phyloP scores from a whole-genome alignment of 2,797 vertebrate genomes.

The Leontopithecus rosalia region DNA sequence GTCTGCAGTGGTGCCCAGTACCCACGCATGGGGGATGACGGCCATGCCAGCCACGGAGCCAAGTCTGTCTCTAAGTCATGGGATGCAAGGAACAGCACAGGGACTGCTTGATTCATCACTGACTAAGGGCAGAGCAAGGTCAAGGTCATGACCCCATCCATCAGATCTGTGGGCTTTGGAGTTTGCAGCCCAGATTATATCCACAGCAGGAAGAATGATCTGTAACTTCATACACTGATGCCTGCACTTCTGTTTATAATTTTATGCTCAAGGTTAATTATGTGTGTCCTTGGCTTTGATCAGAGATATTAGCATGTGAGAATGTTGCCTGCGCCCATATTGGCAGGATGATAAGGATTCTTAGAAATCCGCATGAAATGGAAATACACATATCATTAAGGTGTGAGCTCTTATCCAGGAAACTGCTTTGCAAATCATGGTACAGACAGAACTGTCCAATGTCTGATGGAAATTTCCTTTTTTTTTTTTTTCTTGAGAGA shows the following conservation, averaged over 20 bases:
- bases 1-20: accelerated
- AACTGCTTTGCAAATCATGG: neutral
- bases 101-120: neutral
- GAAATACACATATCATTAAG: neutral
- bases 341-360: neutral
- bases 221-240: neutral
- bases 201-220: neutral
- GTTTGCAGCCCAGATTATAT: neutral
- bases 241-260: slow-evolving; percentile 31
- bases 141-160: slow-evolving; percentile 24
- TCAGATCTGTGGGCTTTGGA: neutral
- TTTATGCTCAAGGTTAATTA: slow-evolving; percentile 55
- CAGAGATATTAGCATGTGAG: neutral
- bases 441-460: neutral
- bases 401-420: neutral
- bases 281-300: slow-evolving; percentile 51
- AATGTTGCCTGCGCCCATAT: neutral
- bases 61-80: neutral
- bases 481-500: no score
- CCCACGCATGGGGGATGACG: accelerated
- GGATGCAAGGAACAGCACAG: neutral
- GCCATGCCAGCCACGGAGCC: neutral
- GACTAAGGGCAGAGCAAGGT: slow-evolving; percentile 26
- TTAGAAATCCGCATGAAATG: neutral
- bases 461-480: neutral